A percentile compares a stretch with the other conserved stretches of the same genome.
phyloP scores from a whole-genome alignment of 2,888 invertebrate genomes.

The Ophion obscuratus region DNA sequence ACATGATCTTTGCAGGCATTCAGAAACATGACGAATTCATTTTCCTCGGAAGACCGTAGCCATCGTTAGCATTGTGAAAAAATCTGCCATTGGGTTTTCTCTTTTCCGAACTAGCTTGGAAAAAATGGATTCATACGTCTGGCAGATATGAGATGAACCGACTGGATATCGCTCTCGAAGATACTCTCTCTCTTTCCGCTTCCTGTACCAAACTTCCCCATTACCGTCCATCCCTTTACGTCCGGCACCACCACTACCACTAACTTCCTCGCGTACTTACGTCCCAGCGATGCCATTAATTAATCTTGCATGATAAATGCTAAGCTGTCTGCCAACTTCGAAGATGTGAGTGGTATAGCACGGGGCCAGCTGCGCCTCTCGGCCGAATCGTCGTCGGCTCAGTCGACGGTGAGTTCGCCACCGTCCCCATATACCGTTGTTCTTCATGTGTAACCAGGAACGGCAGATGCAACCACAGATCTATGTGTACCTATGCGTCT shows the following conservation, averaged over 20 bases:
- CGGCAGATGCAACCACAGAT: constrained; percentile 65
- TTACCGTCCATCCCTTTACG: constrained; percentile 38
- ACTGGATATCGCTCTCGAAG: constrained; percentile 44
- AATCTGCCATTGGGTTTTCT: too few species aligned
- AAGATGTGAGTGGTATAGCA: constrained; percentile 74
- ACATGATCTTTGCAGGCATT: too few species aligned
- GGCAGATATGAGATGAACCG: too few species aligned
- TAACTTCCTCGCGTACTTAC: constrained; percentile 64
- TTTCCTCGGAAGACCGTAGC: too few species aligned
- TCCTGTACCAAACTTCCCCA: constrained; percentile 32
- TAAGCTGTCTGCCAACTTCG: constrained; percentile 79
- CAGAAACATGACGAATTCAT: too few species aligned
- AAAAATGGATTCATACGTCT: too few species aligned
- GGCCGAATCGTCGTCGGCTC: constrained; percentile 65
- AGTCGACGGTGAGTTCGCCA: constrained; percentile 44
- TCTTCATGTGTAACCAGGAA: constrained; percentile 50
- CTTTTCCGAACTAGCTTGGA: too few species aligned
- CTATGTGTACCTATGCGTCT: constrained; percentile 7
- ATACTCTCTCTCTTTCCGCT: constrained; percentile 52
- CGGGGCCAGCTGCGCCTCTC: constrained; percentile 73
- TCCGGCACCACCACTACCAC: constrained; percentile 10
- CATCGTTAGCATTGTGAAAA: too few species aligned
- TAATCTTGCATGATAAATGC: constrained; percentile 81
- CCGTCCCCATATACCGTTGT: constrained; percentile 21
- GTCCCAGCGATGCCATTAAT: constrained; percentile 76